phyloP scores from a whole-genome alignment of 2,113 vertebrate species.

The Poeciliopsis turrubarensis region DNA sequence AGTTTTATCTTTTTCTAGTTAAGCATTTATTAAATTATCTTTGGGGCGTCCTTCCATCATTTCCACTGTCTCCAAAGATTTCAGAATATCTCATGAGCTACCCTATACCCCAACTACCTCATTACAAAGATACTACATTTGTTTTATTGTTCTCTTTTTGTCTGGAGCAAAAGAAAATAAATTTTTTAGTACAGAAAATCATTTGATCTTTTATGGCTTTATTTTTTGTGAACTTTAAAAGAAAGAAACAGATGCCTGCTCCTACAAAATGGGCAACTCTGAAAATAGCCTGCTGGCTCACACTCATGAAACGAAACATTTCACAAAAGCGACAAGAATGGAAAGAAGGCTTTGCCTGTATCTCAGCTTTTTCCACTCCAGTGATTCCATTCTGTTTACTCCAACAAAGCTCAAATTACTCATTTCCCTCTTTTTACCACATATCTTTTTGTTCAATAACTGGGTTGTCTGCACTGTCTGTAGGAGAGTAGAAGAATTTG shows the following conservation, averaged over 20 bases:
- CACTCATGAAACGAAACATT: slow-evolving; percentile 27
- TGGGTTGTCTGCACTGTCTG: slow-evolving; percentile 13
- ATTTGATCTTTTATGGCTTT: slow-evolving; percentile 4
- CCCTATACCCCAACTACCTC: no score
- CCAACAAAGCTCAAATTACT: slow-evolving; percentile 55
- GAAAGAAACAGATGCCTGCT: slow-evolving; percentile 29
- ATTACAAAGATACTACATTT: no score
- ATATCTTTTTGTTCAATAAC: slow-evolving; percentile 17
- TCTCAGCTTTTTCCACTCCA: slow-evolving; percentile 55
- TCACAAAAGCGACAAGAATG: slow-evolving; percentile 23
- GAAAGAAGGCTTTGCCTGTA: slow-evolving; percentile 48
- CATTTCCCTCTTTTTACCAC: slow-evolving; percentile 12
- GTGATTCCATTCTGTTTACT: slow-evolving; percentile 53
- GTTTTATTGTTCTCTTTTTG: neutral
- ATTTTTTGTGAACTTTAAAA: slow-evolving; percentile 15
- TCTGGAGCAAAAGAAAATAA: neutral
- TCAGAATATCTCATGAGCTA: neutral
- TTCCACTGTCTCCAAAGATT: neutral
- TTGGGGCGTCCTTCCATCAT: neutral
- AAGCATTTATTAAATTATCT: neutral
- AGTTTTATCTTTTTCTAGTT: neutral
- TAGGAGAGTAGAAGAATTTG: slow-evolving; percentile 26
- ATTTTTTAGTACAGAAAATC: no score
- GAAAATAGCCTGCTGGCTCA: slow-evolving; percentile 27
- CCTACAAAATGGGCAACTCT: slow-evolving; percentile 7